Percentiles rank a stretch among this genome's conserved stretches.
Evolutionary conservation across 2,113 vertebrate species (phyloP).

Genomic region (Zonotrichia leucophrys): DNA sequence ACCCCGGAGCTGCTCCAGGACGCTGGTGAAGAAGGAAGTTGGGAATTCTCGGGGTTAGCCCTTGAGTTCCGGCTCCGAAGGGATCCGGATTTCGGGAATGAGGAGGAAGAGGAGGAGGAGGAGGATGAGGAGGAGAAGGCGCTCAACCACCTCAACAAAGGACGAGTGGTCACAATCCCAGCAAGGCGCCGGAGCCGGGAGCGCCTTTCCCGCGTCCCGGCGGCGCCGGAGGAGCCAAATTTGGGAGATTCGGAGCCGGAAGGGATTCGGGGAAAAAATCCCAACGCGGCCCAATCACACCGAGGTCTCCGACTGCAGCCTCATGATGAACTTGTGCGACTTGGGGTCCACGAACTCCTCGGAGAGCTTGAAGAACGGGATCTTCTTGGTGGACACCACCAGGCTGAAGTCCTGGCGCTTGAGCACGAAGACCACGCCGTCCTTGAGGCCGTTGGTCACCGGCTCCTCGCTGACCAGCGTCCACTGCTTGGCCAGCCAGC

Average conservation of each 20-base stretch:
- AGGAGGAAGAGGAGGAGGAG: background rate
- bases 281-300: constrained; percentile 63
- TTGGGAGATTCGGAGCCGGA: background rate
- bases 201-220: background rate
- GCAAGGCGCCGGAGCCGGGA: background rate
- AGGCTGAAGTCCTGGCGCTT: constrained; percentile 92
- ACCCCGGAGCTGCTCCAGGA: background rate
- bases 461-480: constrained; percentile 93
- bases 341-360: constrained; percentile 97
- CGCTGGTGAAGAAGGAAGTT: constrained; percentile 22
- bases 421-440: constrained; percentile 88
- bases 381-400: constrained; percentile 88
- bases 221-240: background rate
- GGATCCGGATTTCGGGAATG: background rate
- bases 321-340: constrained; percentile 96
- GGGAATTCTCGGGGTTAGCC: constrained; percentile 11
- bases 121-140: background rate
- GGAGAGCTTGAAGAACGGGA: constrained; percentile 90
- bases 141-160: background rate
- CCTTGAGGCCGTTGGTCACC: constrained; percentile 88
- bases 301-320: constrained; percentile 94
- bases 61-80: background rate
- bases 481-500: constrained; percentile 92
- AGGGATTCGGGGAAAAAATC: no score
- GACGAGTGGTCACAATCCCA: background rate